Conservation (phyloP, 2,888 invertebrate species). For the Caenorhabditis imperialis region DNA sequence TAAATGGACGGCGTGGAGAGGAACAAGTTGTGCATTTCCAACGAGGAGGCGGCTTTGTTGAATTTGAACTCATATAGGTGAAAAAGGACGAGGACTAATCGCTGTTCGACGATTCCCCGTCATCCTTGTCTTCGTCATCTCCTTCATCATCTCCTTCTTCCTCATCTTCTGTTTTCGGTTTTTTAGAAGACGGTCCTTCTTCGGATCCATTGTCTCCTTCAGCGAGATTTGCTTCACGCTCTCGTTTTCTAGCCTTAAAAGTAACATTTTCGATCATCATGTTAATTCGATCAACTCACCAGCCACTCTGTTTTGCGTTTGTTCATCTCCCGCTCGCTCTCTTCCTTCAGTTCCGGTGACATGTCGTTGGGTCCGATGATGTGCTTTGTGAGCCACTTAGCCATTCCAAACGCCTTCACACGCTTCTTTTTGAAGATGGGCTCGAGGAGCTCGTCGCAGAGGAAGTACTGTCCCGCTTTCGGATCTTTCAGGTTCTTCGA, state of each 20-base stretch:
- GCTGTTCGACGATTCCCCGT: conserved; percentile 9
- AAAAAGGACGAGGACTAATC: conserved; percentile 2
- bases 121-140: conserved; percentile 3
- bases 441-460: conserved; percentile 41
- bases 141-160: conserved; percentile 8
- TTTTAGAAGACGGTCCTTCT: conserved; percentile 17
- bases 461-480: conserved; percentile 61
- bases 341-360: conserved; percentile 45
- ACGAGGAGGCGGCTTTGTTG: conserved; percentile 19
- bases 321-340: conserved; percentile 47
- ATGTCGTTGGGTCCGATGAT: conserved; percentile 57
- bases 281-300: conserved; percentile 8
- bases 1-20: conserved; percentile 17
- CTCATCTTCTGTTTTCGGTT: conserved; percentile 5
- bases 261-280: background rate
- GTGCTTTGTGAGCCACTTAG: conserved; percentile 64
- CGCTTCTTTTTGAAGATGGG: conserved; percentile 56
- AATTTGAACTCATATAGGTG: background rate
- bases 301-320: conserved; percentile 43
- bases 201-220: too few relatives aligned
- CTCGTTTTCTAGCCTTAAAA: conserved; percentile 78
- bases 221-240: conserved; percentile 68
- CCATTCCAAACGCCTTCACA: conserved; percentile 64
- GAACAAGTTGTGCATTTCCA: conserved; percentile 49
- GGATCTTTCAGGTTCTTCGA: conserved; percentile 68